Base-by-base conservation (phyloP, 2,888 invertebrate species). In the Philaethria dido region DNA sequence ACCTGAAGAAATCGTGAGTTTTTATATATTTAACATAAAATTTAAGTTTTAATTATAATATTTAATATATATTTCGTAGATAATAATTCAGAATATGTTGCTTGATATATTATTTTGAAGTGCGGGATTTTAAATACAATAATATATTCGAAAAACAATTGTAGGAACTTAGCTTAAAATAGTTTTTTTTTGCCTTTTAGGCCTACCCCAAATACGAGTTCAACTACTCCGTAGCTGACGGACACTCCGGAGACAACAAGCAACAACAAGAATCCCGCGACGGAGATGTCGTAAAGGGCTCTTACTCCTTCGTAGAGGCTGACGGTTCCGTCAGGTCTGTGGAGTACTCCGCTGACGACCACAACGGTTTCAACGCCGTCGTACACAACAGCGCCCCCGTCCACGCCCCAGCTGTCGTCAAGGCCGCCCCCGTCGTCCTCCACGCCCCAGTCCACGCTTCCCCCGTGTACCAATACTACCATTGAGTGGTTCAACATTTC, bases 181-280 rank as follows among this genome's bases (percentile, higher is more conserved):
- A n/a, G n/a, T n/a, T n/a, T n/a, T n/a, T n/a, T n/a, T n/a, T 33
- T 25, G 1, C 14, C n/a, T 33, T 60, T 2, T 75, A 90, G 88
- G 82, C 90, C 1, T 80, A 89, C 81, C 92, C 92, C 71, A 87
- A 86, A 76, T 92, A 92, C 81, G 89, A 93, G 77, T 93, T 86
- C 87, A 87, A 84, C 66, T 94, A 94, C 86, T 93, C 92, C 42
- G 93, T 94, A 2, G 87, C 92, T 72, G 94, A 94, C 79, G 84
- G 88, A 22, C 93, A 93, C 82, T 93, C 93, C 78, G 93, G 93
- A 48, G 94, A 94, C 85, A 87, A 91, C 82, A 93, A 93, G 84
- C 86, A 88, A 68, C 93, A 93, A 81, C 90, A 93, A 71, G 94
- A 94, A 75, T 74, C 78, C 71, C 85, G 88, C 69, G 93, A 68